Percentiles rank a stretch among this genome's conserved stretches.
These are phyloP conservation scores for Xiphorhynchus erythropygius DNA, from an alignment of 2,797 vertebrate genomes.

Conservation along the genomic window DNA sequence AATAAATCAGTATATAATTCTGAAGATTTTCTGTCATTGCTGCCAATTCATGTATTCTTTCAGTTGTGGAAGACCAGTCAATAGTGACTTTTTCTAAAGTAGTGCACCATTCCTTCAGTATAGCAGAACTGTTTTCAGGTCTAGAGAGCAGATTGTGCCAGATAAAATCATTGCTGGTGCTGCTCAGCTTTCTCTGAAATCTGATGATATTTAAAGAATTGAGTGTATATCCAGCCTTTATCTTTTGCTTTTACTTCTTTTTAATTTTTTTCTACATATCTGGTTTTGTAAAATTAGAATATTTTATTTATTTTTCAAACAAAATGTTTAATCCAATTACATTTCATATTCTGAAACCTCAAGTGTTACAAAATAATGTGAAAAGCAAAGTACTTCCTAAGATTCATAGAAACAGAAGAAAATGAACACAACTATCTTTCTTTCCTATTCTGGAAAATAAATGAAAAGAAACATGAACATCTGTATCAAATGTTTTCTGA, in stretches of 20 bases:
- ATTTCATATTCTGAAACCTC: background rate
- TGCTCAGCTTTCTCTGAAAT: background rate
- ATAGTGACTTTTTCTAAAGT: background rate
- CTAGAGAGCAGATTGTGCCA: background rate
- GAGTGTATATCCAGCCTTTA: background rate
- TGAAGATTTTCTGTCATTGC: background rate
- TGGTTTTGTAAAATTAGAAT: background rate
- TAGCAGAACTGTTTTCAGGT: background rate
- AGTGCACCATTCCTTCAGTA: background rate
- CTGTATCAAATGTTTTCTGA: background rate
- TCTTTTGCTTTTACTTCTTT: background rate
- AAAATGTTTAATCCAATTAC: background rate
- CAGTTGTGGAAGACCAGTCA: background rate
- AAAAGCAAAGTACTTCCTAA: background rate
- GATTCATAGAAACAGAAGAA: background rate
- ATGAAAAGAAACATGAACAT: background rate
- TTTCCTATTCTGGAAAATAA: background rate
- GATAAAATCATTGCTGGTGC: background rate
- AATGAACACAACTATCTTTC: background rate
- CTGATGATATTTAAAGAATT: background rate
- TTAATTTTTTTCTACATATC: background rate
- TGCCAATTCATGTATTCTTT: background rate
- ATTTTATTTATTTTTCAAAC: background rate
- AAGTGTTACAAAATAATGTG: background rate
- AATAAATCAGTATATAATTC: background rate